These are phyloP conservation scores for Parasteatoda lunata DNA, from an alignment of 2,888 invertebrate species.

Conservation along the genomic window DNA sequence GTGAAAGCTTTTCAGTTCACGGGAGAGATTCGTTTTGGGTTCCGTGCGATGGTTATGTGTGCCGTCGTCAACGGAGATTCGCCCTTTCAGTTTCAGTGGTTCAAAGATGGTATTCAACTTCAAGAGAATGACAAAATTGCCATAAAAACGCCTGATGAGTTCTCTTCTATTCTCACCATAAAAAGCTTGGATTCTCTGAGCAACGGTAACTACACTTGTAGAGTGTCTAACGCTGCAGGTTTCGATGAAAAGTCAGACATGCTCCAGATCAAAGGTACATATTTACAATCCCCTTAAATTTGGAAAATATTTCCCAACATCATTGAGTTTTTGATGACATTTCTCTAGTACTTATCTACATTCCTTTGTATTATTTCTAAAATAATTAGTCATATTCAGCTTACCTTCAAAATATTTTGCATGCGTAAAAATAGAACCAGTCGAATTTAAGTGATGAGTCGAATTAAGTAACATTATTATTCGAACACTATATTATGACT, in stretches of 20 bases:
- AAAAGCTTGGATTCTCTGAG: conserved; percentile 3
- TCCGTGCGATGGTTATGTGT: conserved; percentile 41
- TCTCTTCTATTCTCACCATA: conserved; percentile 26
- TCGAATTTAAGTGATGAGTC: too few relatives aligned
- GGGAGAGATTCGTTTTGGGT: conserved; percentile 8
- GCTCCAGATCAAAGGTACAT: conserved; percentile 41
- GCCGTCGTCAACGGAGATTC: conserved; percentile 62
- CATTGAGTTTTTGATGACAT: too few relatives aligned
- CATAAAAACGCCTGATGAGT: background rate
- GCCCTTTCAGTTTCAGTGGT: conserved; percentile 67
- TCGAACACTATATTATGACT: too few relatives aligned
- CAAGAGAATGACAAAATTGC: background rate
- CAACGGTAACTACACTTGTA: conserved; percentile 61
- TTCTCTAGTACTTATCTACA: too few relatives aligned
- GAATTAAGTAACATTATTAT: too few relatives aligned
- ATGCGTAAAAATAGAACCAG: too few relatives aligned
- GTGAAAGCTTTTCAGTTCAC: conserved; percentile 49
- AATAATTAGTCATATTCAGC: too few relatives aligned
- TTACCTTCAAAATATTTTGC: too few relatives aligned
- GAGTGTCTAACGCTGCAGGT: conserved; percentile 39
- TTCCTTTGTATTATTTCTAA: too few relatives aligned
- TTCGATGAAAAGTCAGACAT: conserved; percentile 25
- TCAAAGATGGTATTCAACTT: conserved; percentile 44
- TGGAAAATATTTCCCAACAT: background rate
- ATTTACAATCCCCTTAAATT: background rate